A percentile compares a stretch with the other conserved stretches of the same genome.
phyloP scores from a whole-genome alignment of 2,888 invertebrate genomes.

The Aspidiotus destructor region DNA sequence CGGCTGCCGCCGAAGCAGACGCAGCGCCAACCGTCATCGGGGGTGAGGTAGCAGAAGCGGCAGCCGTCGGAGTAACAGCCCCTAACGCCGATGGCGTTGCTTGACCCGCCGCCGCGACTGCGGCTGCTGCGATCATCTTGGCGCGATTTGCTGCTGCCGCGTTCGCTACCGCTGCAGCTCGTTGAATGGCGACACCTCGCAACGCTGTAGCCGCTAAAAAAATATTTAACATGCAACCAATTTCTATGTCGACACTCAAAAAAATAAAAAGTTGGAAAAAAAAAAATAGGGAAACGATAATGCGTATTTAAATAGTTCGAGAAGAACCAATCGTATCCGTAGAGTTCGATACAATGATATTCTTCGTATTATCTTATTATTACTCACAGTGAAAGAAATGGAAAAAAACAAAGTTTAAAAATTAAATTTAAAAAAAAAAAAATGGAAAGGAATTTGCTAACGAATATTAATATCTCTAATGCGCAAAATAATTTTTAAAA shows the following conservation, averaged over 20 bases:
- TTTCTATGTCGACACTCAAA: constrained; percentile 35
- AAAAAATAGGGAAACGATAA: neutral
- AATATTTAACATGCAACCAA: constrained; percentile 38
- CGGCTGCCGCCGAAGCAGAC: constrained; percentile 50
- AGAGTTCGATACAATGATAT: neutral
- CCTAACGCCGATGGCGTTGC: constrained; percentile 30
- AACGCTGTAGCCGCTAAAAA: constrained; percentile 60
- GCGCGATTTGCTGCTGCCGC: constrained; percentile 39
- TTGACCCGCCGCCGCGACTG: constrained; percentile 43
- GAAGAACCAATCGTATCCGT: no score
- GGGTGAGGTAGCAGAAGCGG: constrained; percentile 61
- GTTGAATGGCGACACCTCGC: constrained; percentile 73
- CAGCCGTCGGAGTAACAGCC: constrained; percentile 50
- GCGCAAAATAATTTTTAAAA: no score
- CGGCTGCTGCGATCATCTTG: constrained; percentile 37
- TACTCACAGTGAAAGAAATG: neutral
- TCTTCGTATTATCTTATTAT: neutral
- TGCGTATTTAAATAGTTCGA: no score
- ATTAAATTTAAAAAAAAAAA: neutral
- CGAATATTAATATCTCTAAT: no score
- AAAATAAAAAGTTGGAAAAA: constrained; percentile 3
- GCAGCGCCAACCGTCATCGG: constrained; percentile 18
- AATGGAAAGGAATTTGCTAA: neutral
- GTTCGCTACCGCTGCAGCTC: constrained; percentile 43
- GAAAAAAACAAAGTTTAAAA: neutral